Percentiles rank a stretch among this genome's conserved stretches.
Evolutionary conservation across 2,888 invertebrate species (phyloP).

Genomic region (Graphium colonna): DNA sequence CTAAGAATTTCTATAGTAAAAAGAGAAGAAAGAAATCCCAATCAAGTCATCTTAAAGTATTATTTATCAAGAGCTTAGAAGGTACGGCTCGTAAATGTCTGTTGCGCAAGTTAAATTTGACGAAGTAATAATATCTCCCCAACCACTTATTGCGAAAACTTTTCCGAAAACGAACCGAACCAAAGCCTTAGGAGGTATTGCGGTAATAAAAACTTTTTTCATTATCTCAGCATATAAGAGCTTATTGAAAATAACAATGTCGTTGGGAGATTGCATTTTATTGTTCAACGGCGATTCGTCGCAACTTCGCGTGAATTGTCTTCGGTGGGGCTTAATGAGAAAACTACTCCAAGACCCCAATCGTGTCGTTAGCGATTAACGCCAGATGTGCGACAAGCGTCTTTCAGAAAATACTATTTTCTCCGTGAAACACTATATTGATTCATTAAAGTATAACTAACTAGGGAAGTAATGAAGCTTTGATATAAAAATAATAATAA

Average conservation of each 20-base stretch:
- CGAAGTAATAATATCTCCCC: constrained; percentile 34
- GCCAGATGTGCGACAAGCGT: constrained; percentile 3
- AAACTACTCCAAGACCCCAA: constrained; percentile 1
- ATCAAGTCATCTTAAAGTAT: constrained; percentile 12
- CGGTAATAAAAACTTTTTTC: constrained; percentile 75
- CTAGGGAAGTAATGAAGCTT: too few species aligned
- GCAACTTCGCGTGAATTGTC: constrained; percentile 14
- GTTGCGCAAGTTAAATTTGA: constrained; percentile 38
- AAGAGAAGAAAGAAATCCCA: neutral
- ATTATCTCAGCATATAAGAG: constrained; percentile 59
- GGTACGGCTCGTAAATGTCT: constrained; percentile 25
- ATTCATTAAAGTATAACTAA: too few species aligned
- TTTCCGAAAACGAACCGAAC: constrained; percentile 28
- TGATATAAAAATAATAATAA: too few species aligned
- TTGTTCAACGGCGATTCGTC: constrained; percentile 45
- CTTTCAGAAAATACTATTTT: too few species aligned
- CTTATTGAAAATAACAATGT: constrained; percentile 74
- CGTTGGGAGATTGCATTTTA: constrained; percentile 52
- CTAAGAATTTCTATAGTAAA: too few species aligned
- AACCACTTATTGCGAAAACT: constrained; percentile 39
- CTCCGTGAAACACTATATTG: too few species aligned
- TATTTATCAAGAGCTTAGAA: constrained; percentile 9
- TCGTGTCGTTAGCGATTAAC: neutral
- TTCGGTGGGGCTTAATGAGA: constrained; percentile 17
- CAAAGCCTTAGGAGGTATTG: constrained; percentile 42